Conservation (phyloP, 2,113 vertebrate species). For the Halichoeres trimaculatus region DNA sequence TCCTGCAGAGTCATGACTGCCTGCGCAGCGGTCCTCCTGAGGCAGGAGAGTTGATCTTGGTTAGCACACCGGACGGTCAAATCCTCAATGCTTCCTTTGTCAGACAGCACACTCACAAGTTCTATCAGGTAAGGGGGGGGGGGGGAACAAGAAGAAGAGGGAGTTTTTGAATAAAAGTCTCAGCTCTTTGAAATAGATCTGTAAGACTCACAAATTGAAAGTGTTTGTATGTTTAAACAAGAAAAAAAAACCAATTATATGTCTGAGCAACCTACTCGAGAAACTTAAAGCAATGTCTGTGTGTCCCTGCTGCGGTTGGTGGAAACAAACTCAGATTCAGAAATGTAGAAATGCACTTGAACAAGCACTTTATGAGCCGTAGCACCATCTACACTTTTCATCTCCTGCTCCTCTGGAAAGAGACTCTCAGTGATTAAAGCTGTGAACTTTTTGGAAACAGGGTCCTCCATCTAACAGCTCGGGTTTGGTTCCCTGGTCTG, state of each 20-base stretch:
- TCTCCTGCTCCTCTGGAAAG: background rate
- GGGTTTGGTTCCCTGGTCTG: background rate
- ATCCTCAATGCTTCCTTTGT: conserved; percentile 91
- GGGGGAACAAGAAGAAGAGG: background rate
- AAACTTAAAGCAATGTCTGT: background rate
- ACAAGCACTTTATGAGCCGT: background rate
- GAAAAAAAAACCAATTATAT: too few species aligned
- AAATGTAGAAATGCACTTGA: background rate
- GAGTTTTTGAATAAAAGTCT: too few species aligned
- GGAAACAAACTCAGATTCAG: background rate
- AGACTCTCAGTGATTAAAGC: conserved; percentile 5
- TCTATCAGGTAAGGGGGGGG: conserved; percentile 91
- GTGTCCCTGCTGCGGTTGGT: background rate
- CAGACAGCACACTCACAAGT: conserved; percentile 84
- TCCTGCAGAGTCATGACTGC: conserved; percentile 92
- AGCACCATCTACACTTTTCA: background rate
- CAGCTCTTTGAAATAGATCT: too few species aligned
- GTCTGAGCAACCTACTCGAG: background rate
- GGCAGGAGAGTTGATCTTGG: conserved; percentile 87
- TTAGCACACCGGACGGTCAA: conserved; percentile 86
- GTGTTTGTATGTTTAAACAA: too few species aligned
- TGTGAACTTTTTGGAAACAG: conserved; percentile 14
- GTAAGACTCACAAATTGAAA: too few species aligned
- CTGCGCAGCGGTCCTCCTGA: conserved; percentile 86
- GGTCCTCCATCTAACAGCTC: background rate